Conservation (phyloP, 2,888 invertebrate species). For the Stictocephala bisonia region DNA sequence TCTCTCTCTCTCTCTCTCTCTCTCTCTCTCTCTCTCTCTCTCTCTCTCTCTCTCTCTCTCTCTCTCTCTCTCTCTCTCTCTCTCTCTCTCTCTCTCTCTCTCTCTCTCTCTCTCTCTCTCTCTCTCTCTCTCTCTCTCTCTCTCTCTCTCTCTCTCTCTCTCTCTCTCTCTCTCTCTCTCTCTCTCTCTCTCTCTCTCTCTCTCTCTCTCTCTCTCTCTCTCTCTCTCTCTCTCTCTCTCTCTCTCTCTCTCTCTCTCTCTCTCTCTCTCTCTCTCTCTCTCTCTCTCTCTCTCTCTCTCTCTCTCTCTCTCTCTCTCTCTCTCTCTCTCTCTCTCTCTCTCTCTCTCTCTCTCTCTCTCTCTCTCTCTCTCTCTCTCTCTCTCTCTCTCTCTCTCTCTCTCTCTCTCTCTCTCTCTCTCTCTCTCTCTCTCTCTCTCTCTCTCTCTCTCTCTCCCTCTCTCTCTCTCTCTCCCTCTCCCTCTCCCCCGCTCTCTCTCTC, state of each 20-base stretch:
- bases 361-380: slow-evolving; percentile 46
- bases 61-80: background rate
- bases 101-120: slow-evolving; percentile 20
- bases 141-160: slow-evolving; percentile 44
- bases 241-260: slow-evolving; percentile 46
- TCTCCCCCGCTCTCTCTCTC: background rate
- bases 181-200: slow-evolving; percentile 42
- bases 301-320: slow-evolving; percentile 44
- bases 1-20: background rate
- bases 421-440: slow-evolving; percentile 40
- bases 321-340: slow-evolving; percentile 33
- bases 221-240: slow-evolving; percentile 33
- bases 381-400: slow-evolving; percentile 25
- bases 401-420: slow-evolving; percentile 6
- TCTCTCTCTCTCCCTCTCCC: background rate
- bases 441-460: background rate
- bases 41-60: background rate
- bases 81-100: slow-evolving; percentile 1
- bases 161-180: slow-evolving; percentile 46
- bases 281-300: background rate
- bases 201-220: slow-evolving; percentile 46
- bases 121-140: slow-evolving; percentile 31
- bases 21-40: background rate
- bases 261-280: slow-evolving; percentile 9
- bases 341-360: slow-evolving; percentile 10